These are phyloP conservation scores for Sitta europaea DNA, from an alignment of 2,113 vertebrate genomes.

Conservation along the genomic window DNA sequence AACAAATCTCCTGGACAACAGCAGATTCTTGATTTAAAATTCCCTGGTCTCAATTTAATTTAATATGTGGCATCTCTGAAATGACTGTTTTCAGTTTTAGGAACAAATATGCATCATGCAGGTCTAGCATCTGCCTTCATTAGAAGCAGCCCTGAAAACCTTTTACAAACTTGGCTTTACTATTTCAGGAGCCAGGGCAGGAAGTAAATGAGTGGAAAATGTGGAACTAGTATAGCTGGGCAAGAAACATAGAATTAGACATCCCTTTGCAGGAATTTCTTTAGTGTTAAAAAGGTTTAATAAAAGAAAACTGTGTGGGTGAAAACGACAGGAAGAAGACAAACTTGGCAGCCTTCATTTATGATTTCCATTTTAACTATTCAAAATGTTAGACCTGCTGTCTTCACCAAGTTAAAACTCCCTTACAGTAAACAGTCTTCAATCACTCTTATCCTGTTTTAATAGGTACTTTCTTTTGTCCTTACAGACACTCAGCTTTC, in stretches of 20 bases:
- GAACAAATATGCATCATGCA: background rate
- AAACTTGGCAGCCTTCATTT: background rate
- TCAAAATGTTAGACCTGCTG: background rate
- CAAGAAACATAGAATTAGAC: background rate
- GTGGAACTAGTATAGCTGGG: background rate
- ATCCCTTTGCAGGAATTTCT: background rate
- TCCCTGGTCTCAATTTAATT: background rate
- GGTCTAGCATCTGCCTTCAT: background rate
- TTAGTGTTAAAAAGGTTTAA: background rate
- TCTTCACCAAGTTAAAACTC: background rate
- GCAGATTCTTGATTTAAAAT: background rate
- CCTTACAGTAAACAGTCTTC: background rate
- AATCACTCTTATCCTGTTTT: background rate
- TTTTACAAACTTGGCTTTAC: background rate
- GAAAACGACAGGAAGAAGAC: background rate
- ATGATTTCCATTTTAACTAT: background rate
- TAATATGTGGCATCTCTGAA: background rate
- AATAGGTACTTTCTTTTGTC: background rate
- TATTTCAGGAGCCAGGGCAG: background rate
- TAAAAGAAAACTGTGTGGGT: conserved; percentile 3
- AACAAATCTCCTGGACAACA: background rate
- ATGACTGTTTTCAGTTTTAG: background rate
- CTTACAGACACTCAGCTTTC: background rate
- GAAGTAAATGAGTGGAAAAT: background rate
- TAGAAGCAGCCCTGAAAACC: background rate